Evolutionary conservation across 2,797 vertebrate species (phyloP).

Genomic region (Threskiornis aethiopicus): DNA sequence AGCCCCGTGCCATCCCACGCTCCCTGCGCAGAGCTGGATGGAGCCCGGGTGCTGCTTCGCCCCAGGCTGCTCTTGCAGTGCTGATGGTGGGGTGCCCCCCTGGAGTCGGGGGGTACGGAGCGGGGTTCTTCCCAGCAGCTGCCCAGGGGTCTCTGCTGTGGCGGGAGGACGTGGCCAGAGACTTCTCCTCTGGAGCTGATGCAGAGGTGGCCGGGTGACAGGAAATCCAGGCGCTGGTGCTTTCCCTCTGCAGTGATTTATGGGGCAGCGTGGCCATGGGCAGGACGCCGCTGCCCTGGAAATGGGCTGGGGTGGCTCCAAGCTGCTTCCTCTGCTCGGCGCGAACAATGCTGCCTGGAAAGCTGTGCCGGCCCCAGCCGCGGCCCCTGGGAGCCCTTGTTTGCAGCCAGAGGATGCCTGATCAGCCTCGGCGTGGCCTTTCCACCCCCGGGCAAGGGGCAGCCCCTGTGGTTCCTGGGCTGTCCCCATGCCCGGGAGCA

Average conservation of each 20-base stretch:
- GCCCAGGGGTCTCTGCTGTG: rapidly evolving
- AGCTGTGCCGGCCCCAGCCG: neutral
- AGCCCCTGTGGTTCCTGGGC: neutral
- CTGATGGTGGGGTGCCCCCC: neutral
- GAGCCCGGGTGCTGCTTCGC: neutral
- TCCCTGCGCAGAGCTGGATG: rapidly evolving
- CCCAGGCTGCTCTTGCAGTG: neutral
- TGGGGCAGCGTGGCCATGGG: neutral
- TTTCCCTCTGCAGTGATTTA: neutral
- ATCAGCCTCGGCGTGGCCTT: neutral
- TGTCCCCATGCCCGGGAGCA: neutral
- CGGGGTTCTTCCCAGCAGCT: neutral
- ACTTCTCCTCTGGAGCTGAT: neutral
- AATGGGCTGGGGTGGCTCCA: slow-evolving; percentile 5
- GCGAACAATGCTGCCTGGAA: slow-evolving; percentile 22
- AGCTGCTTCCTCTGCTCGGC: slow-evolving; percentile 3
- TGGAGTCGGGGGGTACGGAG: rapidly evolving
- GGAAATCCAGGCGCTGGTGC: neutral
- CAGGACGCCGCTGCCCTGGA: neutral
- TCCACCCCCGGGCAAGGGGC: neutral
- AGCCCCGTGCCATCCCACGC: rapidly evolving
- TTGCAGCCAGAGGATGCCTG: neutral
- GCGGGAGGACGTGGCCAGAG: neutral
- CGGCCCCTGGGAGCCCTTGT: neutral
- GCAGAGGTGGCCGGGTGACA: neutral